Base-by-base conservation (phyloP, 64 coral and sea anemone genomes). In the Actinia tenebrosa region DNA sequence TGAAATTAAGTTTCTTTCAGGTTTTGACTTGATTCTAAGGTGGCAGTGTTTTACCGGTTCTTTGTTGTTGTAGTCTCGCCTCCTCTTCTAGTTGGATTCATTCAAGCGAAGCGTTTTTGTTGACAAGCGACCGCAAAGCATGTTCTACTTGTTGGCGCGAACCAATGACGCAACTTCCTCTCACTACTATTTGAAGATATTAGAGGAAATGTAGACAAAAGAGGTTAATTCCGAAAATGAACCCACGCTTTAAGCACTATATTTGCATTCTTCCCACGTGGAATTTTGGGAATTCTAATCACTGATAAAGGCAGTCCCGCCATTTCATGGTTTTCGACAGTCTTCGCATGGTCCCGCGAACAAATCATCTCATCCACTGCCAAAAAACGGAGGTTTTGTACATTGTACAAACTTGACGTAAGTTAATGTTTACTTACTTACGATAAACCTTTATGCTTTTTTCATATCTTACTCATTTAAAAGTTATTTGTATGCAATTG, bases 71-170 rank as follows among this genome's bases (percentile, higher is more conserved):
- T 27, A 26, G 69, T 13, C 69, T 26, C 26, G 47, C 3, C n/a
- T 72, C 5, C 0, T 26, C 7, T 75, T 75, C 69, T 75, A 75
- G 22, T 50, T 45, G 3, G 20, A 3, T 53, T 81, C 46, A 81
- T 20, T 81, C 44, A 81, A 53, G 79, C 79, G 79, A 81, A 17
- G 45, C 20, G 79, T 53, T 81, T 81, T 81, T 81, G 79, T 81
- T 81, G 79, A 81, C 46, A 81, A 81, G 11, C 26, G 69, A 75
- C 69, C 69, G 69, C 69, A 75, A 75, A 81, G 79, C 43, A 53
- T 53, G 20, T n/a, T 17, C 15, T 8, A 4, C 2, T 8, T 7
- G 19, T 53, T 52, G 79, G 79, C 79, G 79, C 44, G 79, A 81
- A 81, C 14, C 47, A 30, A 23, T 81, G 43, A 53, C 22, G 79